phyloP scores from a whole-genome alignment of 2,888 invertebrate species.

The Molanna angustata region DNA sequence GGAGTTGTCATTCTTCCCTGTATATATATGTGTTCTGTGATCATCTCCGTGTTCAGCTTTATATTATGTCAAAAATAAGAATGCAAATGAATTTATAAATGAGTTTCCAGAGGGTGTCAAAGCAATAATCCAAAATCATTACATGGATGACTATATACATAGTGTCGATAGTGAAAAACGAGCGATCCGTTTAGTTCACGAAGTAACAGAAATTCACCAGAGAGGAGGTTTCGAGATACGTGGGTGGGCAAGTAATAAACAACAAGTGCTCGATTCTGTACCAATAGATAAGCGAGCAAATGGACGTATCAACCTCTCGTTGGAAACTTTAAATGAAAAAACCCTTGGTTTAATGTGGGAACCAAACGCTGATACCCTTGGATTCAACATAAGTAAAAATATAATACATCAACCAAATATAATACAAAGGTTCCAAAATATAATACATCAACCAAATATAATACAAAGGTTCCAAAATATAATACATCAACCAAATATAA shows the following conservation, averaged over 20 bases:
- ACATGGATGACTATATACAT: conserved; percentile 37
- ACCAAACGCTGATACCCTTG: not conserved
- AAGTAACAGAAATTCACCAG: not conserved
- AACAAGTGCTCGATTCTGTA: not conserved
- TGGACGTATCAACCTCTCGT: not conserved
- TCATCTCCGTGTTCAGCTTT: conserved; percentile 29
- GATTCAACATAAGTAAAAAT: too few species aligned
- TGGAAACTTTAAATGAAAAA: not conserved
- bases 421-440: too few species aligned
- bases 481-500: too few species aligned
- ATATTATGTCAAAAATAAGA: conserved; percentile 35
- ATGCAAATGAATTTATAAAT: conserved; percentile 31
- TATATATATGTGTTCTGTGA: too few species aligned
- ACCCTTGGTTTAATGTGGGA: conserved; percentile 6
- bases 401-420: too few species aligned
- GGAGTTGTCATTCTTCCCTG: too few species aligned
- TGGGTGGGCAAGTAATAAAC: conserved; percentile 2
- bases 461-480: too few species aligned
- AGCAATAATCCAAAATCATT: conserved; percentile 35
- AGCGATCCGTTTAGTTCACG: conserved; percentile 14
- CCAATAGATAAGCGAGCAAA: not conserved
- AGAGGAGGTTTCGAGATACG: not conserved
- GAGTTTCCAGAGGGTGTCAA: conserved; percentile 32
- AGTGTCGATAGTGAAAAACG: conserved; percentile 32
- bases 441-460: too few species aligned